Conservation (phyloP, 2,888 invertebrate species). For the Quadriops clusia region DNA sequence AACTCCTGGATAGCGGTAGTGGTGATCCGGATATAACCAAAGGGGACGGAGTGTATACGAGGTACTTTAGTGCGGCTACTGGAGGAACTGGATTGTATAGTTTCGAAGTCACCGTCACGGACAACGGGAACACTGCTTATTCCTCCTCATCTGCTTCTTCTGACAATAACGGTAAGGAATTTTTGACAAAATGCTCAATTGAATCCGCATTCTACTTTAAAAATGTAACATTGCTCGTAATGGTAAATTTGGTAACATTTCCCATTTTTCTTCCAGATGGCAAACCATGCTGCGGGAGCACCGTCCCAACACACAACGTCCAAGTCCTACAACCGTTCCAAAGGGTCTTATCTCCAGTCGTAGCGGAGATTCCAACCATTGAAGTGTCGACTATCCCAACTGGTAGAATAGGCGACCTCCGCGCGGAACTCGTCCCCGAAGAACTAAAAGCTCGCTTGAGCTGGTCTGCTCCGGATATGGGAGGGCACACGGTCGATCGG, state of each 20-base stretch:
- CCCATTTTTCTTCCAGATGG: slow-evolving; percentile 25
- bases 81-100: slow-evolving; percentile 40
- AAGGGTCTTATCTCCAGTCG: slow-evolving; percentile 39
- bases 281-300: slow-evolving; percentile 43
- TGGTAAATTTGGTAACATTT: neutral
- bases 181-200: neutral
- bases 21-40: slow-evolving; percentile 53
- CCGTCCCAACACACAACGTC: slow-evolving; percentile 36
- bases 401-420: slow-evolving; percentile 44
- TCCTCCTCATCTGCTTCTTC: slow-evolving; percentile 35
- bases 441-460: slow-evolving; percentile 40
- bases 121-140: slow-evolving; percentile 45
- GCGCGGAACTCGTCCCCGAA: slow-evolving; percentile 35
- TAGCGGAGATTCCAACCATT: slow-evolving; percentile 34
- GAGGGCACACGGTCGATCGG: slow-evolving; percentile 38
- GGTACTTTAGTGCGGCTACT: slow-evolving; percentile 43
- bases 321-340: slow-evolving; percentile 42
- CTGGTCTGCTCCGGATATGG: slow-evolving; percentile 51
- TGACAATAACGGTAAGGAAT: slow-evolving; percentile 25
- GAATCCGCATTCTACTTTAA: neutral
- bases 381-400: slow-evolving; percentile 33
- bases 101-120: slow-evolving; percentile 40
- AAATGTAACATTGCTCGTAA: neutral
- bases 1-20: slow-evolving; percentile 46
- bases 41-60: slow-evolving; percentile 53